A percentile compares a stretch with the other conserved stretches of the same genome.
Evolutionary conservation across 1,140 invertebrate genomes (phyloP).

Genomic region (Listronotus oregonensis): DNA sequence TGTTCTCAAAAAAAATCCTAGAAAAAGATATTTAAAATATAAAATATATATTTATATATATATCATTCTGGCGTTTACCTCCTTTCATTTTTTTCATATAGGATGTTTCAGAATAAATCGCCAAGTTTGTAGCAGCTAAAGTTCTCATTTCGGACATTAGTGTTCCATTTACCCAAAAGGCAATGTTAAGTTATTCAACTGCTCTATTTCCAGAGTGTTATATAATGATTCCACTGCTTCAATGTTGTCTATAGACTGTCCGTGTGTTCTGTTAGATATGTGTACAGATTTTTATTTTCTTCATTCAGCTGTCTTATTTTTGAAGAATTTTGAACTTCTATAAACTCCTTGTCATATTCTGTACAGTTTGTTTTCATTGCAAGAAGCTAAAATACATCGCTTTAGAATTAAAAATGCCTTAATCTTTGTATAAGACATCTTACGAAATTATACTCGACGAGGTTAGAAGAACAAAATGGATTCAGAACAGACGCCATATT

Average conservation of each 20-base stretch:
- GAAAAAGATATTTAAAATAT: constrained; percentile 27
- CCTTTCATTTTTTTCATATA: constrained; percentile 75
- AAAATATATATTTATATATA: constrained; percentile 34
- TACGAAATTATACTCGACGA: no score
- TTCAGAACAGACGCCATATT: no score
- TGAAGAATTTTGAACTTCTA: constrained; percentile 61
- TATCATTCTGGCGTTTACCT: constrained; percentile 57
- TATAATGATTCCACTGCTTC: constrained; percentile 75
- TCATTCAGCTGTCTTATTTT: constrained; percentile 62
- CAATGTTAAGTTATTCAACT: constrained; percentile 66
- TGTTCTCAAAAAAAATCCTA: constrained; percentile 61
- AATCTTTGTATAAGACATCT: no score
- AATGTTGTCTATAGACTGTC: constrained; percentile 67
- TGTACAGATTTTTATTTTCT: constrained; percentile 66
- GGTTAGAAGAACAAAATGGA: no score
- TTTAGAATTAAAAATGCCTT: no score
- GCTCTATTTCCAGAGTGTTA: constrained; percentile 74
- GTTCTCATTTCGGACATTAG: constrained; percentile 71
- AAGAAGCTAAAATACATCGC: constrained; percentile 59
- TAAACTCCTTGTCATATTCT: constrained; percentile 63
- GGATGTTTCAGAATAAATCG: constrained; percentile 71
- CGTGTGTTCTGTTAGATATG: constrained; percentile 69
- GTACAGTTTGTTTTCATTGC: constrained; percentile 68
- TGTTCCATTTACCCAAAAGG: constrained; percentile 73
- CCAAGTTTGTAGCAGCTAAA: constrained; percentile 70